phyloP scores from a whole-genome alignment of 2,797 vertebrate species.

The Myotis daubentonii region DNA sequence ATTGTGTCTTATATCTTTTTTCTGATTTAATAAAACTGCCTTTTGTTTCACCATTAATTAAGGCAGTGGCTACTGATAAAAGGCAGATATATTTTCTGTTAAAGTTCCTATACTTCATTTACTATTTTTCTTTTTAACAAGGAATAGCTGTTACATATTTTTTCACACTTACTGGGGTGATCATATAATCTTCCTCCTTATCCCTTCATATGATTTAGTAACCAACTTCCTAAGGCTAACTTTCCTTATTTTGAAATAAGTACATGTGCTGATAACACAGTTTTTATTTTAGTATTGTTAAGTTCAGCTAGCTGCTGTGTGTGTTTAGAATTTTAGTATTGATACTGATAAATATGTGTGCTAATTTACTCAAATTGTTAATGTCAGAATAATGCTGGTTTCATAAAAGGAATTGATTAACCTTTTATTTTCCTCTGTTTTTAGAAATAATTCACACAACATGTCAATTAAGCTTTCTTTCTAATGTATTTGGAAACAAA shows the following conservation, averaged over 20 bases:
- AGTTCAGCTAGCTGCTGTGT: neutral
- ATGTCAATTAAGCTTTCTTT: constrained; percentile 10
- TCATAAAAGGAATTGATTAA: constrained; percentile 44
- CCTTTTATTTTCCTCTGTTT: constrained; percentile 22
- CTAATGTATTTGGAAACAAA: neutral
- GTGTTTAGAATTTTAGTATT: constrained; percentile 41
- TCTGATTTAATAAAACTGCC: constrained; percentile 3
- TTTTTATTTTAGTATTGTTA: constrained; percentile 34
- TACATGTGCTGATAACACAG: neutral
- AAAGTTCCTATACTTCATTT: neutral
- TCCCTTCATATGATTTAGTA: neutral
- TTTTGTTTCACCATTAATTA: neutral
- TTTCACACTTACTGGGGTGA: neutral
- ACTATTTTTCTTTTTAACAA: constrained; percentile 21
- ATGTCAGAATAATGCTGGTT: constrained; percentile 43
- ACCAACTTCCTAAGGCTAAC: neutral
- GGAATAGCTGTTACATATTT: neutral
- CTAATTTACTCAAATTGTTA: constrained; percentile 46
- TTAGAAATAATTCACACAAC: constrained; percentile 25
- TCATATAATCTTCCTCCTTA: neutral
- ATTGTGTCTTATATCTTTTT: constrained; percentile 28
- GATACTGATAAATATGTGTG: constrained; percentile 31
- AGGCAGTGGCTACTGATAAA: neutral
- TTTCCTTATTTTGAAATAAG: constrained; percentile 28
- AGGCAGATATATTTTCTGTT: neutral